A percentile compares a stretch with the other conserved stretches of the same genome.
Conservation (phyloP, 2,797 vertebrate species). For the Micromesistius poutassou region DNA sequence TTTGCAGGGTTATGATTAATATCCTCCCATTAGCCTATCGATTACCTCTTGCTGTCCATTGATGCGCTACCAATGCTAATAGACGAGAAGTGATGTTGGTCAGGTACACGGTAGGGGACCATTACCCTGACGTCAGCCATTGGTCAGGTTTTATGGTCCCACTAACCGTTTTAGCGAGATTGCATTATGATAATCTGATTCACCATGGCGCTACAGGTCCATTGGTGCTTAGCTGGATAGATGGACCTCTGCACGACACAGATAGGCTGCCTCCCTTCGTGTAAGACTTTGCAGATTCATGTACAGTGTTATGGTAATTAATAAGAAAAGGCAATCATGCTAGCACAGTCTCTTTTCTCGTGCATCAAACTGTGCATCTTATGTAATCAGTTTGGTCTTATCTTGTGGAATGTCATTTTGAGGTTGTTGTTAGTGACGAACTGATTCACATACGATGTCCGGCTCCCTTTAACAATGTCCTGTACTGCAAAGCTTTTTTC, state of each 20-base stretch:
- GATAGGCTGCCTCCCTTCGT: background rate
- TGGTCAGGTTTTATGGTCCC: background rate
- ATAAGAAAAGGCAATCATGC: background rate
- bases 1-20: conserved; percentile 61
- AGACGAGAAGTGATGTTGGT: conserved; percentile 29
- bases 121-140: background rate
- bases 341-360: background rate
- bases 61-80: conserved; percentile 28
- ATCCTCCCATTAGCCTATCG: conserved; percentile 15
- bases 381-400: background rate
- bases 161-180: background rate
- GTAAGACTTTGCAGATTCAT: background rate
- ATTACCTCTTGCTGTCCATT: conserved; percentile 38
- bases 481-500: background rate
- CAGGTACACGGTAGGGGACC: conserved; percentile 28
- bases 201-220: background rate
- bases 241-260: background rate
- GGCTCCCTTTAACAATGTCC: background rate
- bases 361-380: background rate
- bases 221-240: background rate
- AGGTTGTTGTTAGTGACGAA: background rate
- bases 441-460: background rate
- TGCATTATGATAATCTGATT: conserved; percentile 15
- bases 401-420: background rate
- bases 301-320: background rate